Conservation (phyloP, 2,113 vertebrate species). For the Leptobrachium ailaonicum region DNA sequence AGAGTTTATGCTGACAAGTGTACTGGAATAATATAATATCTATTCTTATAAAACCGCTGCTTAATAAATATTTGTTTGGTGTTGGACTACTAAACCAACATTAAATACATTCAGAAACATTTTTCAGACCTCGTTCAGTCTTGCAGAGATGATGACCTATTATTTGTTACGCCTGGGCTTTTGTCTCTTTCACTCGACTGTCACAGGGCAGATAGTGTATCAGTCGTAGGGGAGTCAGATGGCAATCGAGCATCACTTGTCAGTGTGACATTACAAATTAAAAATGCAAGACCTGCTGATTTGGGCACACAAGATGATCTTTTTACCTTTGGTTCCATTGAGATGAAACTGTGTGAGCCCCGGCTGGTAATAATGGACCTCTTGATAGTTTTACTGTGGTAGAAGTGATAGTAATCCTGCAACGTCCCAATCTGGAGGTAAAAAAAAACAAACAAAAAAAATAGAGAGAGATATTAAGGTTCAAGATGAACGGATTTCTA, state of each 20-base stretch:
- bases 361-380: constrained; percentile 90
- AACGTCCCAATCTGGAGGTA: constrained; percentile 88
- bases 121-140: too few relatives aligned
- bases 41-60: too few relatives aligned
- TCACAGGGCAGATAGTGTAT: constrained; percentile 55
- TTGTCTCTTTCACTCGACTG: constrained; percentile 17
- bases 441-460: constrained; percentile 48
- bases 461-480: constrained; percentile 49
- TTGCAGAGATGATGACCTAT: background rate
- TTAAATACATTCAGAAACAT: too few relatives aligned
- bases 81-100: too few relatives aligned
- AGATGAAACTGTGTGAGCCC: constrained; percentile 96
- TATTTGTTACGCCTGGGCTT: constrained; percentile 2
- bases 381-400: constrained; percentile 97
- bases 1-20: too few relatives aligned
- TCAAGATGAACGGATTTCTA: constrained; percentile 44
- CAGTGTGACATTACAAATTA: constrained; percentile 67
- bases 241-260: constrained; percentile 49
- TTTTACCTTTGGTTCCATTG: constrained; percentile 98
- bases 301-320: constrained; percentile 60
- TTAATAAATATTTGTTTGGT: too few relatives aligned
- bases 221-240: constrained; percentile 59
- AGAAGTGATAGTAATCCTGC: constrained; percentile 97
- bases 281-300: constrained; percentile 72
- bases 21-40: too few relatives aligned